Evolutionary conservation across 2,113 vertebrate species (phyloP), one percentile per base, ranked within the genome.

Genomic region (Nettapus auritus): DNA sequence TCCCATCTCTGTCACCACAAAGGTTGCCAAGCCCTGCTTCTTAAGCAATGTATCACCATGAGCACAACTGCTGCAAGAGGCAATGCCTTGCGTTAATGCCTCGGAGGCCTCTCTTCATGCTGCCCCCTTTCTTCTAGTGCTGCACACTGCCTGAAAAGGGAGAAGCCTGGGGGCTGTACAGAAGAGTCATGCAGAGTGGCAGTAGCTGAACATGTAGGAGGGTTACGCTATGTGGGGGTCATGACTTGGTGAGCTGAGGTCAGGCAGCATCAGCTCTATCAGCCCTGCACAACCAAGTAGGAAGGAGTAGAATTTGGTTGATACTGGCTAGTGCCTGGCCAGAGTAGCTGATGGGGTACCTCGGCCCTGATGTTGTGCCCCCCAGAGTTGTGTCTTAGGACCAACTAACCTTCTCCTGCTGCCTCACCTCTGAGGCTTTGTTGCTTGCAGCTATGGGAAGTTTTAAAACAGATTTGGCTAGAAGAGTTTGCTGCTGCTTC

Each of bases 151-250:
- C 3, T 34, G 38, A n/a, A 46, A 17, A 42, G 38, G 3, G 25
- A 20, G 38, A 75, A 57, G n/a, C 40, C 8, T 26, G 62, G 31
- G 15, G 46, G 46, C 52, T 82, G 67, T 15, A 28, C 6, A 31
- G 33, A 38, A 31, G 33, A 38, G 20, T 66, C 10, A 11, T 7
- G 18, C 42, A 40, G 77, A 78, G 20, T 59, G 91, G 56, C 23
- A 67, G 0, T 57, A 77, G 69, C 64, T 64, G 31, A n/a, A 48
- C 11, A 8, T 0, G 0, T 31, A 74, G n/a, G 34, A 73, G 34
- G 56, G 33, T 26, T 50, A 11, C 74, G 82, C 29, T 69, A 34
- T 53, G 11, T 52, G 64, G 23, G 20, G 33, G 16, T 15, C 1
- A 8, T 64, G 50, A 36, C n/a, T 73, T 74, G 34, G 17, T 4